Percentiles rank a stretch among this genome's conserved stretches.
Evolutionary conservation across 1,140 invertebrate genomes (phyloP).

Genomic region (Drosophila auraria): DNA sequence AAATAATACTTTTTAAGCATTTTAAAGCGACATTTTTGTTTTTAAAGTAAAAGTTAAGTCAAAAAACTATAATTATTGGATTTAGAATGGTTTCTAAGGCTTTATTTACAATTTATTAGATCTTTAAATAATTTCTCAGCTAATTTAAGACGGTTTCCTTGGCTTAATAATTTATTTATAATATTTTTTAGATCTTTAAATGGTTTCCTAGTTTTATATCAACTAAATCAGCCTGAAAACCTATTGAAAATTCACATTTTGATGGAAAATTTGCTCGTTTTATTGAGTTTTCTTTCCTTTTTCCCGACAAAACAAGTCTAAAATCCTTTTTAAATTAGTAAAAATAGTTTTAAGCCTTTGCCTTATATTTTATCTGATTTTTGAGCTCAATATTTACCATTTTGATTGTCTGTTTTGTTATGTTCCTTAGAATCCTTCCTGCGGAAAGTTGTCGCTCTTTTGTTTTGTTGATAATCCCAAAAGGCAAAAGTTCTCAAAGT

Average conservation of each 20-base stretch:
- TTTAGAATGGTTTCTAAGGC: no score
- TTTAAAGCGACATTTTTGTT: no score
- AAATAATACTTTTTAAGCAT: not conserved
- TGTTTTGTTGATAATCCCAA: constrained; percentile 49
- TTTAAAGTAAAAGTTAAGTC: no score
- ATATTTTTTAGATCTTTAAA: not conserved
- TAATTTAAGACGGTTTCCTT: no score
- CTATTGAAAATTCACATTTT: not conserved
- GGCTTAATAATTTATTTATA: no score
- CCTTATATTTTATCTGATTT: not conserved
- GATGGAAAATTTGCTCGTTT: not conserved
- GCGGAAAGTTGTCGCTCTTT: constrained; percentile 39
- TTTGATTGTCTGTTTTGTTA: constrained; percentile 56
- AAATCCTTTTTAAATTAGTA: not conserved
- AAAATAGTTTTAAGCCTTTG: not conserved
- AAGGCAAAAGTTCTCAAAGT: constrained; percentile 29
- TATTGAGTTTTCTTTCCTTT: no score
- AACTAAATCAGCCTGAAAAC: not conserved
- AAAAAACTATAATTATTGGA: no score
- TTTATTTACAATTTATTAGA: no score
- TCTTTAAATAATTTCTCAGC: no score
- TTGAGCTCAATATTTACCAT: constrained; percentile 63
- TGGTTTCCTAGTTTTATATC: not conserved
- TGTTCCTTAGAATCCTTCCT: constrained; percentile 50
- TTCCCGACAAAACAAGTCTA: not conserved